phyloP scores from a whole-genome alignment of 2,797 vertebrate genomes.

The Rhodeus uyekii region DNA sequence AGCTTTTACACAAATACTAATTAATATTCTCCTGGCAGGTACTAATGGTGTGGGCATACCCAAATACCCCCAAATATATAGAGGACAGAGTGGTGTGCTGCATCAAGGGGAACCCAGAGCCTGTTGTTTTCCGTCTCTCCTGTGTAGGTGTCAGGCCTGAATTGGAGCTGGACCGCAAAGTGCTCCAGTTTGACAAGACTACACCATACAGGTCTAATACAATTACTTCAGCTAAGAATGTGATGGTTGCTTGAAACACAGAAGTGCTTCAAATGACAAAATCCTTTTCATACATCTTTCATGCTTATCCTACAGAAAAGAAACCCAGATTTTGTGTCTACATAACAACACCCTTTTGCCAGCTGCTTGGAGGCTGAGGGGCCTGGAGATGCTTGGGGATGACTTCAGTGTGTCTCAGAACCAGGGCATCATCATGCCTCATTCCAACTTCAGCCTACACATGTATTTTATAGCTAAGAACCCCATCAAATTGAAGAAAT shows the following conservation, averaged over 20 bases:
- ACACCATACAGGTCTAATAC: slow-evolving; percentile 80
- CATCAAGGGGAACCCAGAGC: slow-evolving; percentile 85
- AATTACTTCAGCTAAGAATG: background rate
- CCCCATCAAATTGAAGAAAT: slow-evolving; percentile 76
- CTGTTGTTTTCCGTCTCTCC: slow-evolving; percentile 74
- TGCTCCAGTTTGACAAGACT: slow-evolving; percentile 81
- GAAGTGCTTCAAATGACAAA: background rate
- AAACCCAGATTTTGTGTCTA: slow-evolving; percentile 72
- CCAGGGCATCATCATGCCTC: slow-evolving; percentile 73
- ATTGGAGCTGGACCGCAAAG: slow-evolving; percentile 81
- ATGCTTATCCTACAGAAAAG: slow-evolving; percentile 68
- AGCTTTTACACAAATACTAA: background rate
- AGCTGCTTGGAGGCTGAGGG: slow-evolving; percentile 81
- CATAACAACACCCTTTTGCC: slow-evolving; percentile 78
- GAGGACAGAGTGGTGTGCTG: slow-evolving; percentile 82
- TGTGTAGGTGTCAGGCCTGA: slow-evolving; percentile 84
- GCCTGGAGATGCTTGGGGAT: slow-evolving; percentile 82
- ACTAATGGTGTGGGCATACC: slow-evolving; percentile 86
- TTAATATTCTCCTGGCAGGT: slow-evolving; percentile 65
- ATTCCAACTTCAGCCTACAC: slow-evolving; percentile 68
- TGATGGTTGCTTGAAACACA: background rate
- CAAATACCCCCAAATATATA: slow-evolving; percentile 77
- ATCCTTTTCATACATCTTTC: background rate
- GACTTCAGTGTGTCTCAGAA: slow-evolving; percentile 78
- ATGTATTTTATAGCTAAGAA: slow-evolving; percentile 79